Conservation (phyloP, 2,113 vertebrate genomes). For the Takifugu bimaculatus region DNA sequence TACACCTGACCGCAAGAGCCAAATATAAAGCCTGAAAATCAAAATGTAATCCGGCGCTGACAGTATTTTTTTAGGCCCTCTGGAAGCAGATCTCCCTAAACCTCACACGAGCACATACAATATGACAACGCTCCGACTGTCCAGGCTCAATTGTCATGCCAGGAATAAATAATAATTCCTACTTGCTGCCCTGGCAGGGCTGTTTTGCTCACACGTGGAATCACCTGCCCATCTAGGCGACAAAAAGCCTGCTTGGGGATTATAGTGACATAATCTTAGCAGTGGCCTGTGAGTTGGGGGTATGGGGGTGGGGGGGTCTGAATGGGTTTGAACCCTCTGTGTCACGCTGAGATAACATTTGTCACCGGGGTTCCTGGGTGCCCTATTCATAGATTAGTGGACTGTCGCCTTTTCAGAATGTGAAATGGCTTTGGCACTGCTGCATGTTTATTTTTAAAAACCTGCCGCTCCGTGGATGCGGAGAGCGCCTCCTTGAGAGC, state of each 20-base stretch:
- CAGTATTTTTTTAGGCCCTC: constrained; percentile 48
- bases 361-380: constrained; percentile 75
- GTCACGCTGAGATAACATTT: constrained; percentile 81
- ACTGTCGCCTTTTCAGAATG: constrained; percentile 76
- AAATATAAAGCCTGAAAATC: constrained; percentile 41
- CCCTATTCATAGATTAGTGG: constrained; percentile 81
- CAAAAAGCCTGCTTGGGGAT: constrained; percentile 77
- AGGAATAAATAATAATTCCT: constrained; percentile 74
- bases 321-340: constrained; percentile 80
- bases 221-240: constrained; percentile 77
- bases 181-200: constrained; percentile 63
- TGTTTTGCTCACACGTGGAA: constrained; percentile 71
- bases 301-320: constrained; percentile 67
- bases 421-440: constrained; percentile 78
- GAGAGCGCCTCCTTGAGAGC: constrained; percentile 68
- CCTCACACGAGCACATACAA: constrained; percentile 65
- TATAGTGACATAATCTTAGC: constrained; percentile 81
- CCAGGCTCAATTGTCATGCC: constrained; percentile 65
- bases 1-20: constrained; percentile 30
- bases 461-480: constrained; percentile 61
- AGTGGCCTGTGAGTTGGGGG: constrained; percentile 72
- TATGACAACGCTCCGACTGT: constrained; percentile 68
- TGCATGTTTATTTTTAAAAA: constrained; percentile 74
- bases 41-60: constrained; percentile 56
- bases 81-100: constrained; percentile 61